Evolutionary conservation across 2,888 invertebrate genomes (phyloP), one percentile per base, ranked within the genome.

Genomic region (Drosophila leonis): DNA sequence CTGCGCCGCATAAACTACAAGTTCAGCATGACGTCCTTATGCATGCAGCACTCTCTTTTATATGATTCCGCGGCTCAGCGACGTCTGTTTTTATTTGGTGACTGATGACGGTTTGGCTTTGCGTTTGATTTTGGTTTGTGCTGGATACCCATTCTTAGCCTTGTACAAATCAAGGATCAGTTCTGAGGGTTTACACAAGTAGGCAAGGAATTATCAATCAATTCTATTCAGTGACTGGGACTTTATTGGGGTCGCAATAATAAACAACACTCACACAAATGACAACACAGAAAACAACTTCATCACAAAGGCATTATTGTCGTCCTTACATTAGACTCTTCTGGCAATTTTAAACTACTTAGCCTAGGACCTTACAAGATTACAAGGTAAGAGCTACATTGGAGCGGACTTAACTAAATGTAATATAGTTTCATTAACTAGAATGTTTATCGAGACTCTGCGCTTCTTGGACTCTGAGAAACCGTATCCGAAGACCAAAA

Each of bases 31-130:
- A 24, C 51, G 42, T 52, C 67, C 72, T 80, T 79, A 83, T 87
- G 78, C 78, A 79, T 75, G 75, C 83, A 76, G 64, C 59, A 56
- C 46, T 61, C 67, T 77, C 56, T 51, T 65, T 20, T 52, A 57
- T 68, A 56, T 65, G 62, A 64, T 41, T 46, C 41, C 42, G 71
- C 63, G 56, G 52, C 35, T 56, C 57, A 31, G 51, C 10, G 44
- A 20, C 42, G 13, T 42, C 29, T 41, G 41, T 76, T 70, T 78
- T 82, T 83, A 76, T 70, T 78, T 82, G 83, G 64, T 86, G 86
- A 88, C 78, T 83, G 80, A 86, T 88, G 86, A 80, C 82, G 88
- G 79, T 81, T 83, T 75, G 80, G 65, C 68, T 72, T 71, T 74
- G 60, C n/a, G 1, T 27, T n/a, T 27, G 60, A 60, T 65, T 62